Conservation (phyloP, 2,888 invertebrate genomes). For the Aporophyla nigra region DNA sequence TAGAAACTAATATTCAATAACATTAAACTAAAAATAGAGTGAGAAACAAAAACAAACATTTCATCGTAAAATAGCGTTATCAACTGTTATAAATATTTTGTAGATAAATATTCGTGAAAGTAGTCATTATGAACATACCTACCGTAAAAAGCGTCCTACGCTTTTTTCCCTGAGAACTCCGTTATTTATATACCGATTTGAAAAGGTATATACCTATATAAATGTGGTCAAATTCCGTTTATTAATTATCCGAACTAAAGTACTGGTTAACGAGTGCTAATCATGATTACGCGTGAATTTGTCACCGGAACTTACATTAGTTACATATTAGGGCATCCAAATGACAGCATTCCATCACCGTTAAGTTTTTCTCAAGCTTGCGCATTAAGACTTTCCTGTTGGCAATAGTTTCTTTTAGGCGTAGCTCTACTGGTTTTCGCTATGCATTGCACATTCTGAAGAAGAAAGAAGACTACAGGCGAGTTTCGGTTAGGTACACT, state of each 20-base stretch:
- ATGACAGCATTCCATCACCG: constrained; percentile 24
- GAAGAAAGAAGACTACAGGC: no score
- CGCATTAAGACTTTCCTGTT: background rate
- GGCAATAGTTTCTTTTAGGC: background rate
- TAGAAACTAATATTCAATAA: no score
- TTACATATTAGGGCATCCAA: constrained; percentile 7
- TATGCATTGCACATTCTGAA: background rate
- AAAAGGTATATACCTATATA: no score
- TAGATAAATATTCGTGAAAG: no score
- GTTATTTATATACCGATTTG: no score
- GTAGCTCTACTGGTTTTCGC: background rate
- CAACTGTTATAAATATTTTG: no score
- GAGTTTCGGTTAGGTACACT: background rate
- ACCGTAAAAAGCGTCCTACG: no score
- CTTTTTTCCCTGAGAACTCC: no score
- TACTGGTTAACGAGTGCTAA: background rate
- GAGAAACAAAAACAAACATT: no score
- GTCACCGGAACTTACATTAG: constrained; percentile 1
- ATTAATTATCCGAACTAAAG: background rate
- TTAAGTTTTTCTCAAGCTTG: constrained; percentile 1
- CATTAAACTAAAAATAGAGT: no score
- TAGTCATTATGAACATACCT: no score
- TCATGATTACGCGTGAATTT: background rate
- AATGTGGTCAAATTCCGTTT: background rate
- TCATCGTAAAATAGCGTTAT: no score